Evolutionary conservation across 2,888 invertebrate genomes (phyloP), one percentile per base, ranked within the genome.

Genomic region (Mallateleia sp.): DNA sequence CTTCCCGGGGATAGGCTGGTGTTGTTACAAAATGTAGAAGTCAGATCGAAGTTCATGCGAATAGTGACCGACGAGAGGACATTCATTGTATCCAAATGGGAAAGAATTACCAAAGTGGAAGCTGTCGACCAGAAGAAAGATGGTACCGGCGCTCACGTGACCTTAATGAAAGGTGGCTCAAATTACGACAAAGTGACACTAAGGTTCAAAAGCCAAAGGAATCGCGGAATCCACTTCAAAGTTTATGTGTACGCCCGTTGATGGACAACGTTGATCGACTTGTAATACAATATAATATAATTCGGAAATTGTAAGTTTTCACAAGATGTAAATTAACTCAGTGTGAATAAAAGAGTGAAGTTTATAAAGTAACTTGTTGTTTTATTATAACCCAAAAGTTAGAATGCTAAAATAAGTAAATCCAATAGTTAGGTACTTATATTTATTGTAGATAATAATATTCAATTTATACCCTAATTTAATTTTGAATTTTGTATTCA

Each of bases 131-230:
- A 95, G 78, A 93, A 94, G 32, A 92, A 92, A 24, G 94, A 95
- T 47, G 96, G 95, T 1, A 94, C 95, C 0, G 96, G 96, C 7
- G 96, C 96, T 22, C 93, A 91, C 79, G 95, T 95, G 1, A 93
- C 91, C 5, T 87, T 96, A 1, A 32, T 83, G 1, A 67, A 67
- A 0, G 95, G 95, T 8, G 95, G 95, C 4, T 93, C 95, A 1
- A 92, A 93, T 1, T 88, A 88, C 28, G 88, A 84, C 1, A 91
- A 85, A 32, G 95, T 93, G 2, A 93, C 92, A 1, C 89, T 95
- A 7, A 93, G 93, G 78, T 94, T 95, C 88, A 95, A 95, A 89
- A 95, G 95, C n/a, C 94, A 95, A 85, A 92, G 95, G 20, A 94
- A 95, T 45, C 91, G 93, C 71, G 93, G 94, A 18, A 93, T 96